Evolutionary conservation across 2,113 vertebrate genomes (phyloP).

Genomic region (Ptyas mucosa): DNA sequence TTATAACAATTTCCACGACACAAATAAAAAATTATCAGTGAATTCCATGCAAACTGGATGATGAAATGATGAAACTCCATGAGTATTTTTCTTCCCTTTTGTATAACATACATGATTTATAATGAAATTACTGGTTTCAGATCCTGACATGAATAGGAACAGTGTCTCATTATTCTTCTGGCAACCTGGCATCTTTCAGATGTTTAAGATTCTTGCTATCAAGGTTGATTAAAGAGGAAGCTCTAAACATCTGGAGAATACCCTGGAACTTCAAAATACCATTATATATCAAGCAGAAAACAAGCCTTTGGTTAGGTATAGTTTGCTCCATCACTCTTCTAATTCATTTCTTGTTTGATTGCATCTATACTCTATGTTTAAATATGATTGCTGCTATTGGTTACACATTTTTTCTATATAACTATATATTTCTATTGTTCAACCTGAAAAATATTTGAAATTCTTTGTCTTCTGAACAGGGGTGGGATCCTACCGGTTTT

Average conservation of each 20-base stretch:
- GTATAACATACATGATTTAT: not conserved
- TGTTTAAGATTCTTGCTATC: not conserved
- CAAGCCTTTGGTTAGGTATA: not conserved
- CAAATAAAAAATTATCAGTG: conserved; percentile 21
- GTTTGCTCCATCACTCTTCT: not conserved
- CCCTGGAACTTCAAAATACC: not conserved
- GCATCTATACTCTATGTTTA: not conserved
- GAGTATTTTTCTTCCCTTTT: not conserved
- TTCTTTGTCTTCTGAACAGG: not conserved
- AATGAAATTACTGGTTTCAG: not conserved
- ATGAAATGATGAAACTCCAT: conserved; percentile 21
- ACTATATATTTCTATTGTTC: not conserved
- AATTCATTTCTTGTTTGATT: not conserved
- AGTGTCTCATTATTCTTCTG: not conserved
- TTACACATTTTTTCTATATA: not conserved
- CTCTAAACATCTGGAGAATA: not conserved
- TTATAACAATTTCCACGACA: not conserved
- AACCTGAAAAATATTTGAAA: not conserved
- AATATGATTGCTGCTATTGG: not conserved
- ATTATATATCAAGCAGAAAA: not conserved
- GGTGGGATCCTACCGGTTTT: too few species aligned
- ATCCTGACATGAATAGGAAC: not conserved
- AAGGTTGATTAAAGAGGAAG: not conserved
- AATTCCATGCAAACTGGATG: not conserved
- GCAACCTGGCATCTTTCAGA: not conserved